Conservation (phyloP, 2,113 vertebrate species). For the Apus apus region DNA sequence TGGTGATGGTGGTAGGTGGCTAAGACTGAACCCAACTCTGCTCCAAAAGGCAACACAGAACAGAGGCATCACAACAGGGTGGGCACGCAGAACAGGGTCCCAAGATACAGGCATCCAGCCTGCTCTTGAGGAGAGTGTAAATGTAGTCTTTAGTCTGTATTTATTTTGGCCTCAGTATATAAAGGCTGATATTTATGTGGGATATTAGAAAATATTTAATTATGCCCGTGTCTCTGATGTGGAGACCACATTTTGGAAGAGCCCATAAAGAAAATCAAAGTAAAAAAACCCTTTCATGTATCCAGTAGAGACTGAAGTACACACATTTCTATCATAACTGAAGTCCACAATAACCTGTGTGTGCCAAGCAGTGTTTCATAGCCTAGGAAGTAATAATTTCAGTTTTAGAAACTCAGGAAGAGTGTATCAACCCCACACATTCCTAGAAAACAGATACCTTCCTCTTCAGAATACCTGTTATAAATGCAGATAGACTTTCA, state of each 20-base stretch:
- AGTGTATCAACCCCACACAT: neutral
- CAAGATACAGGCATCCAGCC: neutral
- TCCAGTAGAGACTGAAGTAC: conserved; percentile 48
- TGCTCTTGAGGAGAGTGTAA: neutral
- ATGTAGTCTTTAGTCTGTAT: neutral
- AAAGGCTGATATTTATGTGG: conserved; percentile 59
- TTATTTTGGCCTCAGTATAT: conserved; percentile 24
- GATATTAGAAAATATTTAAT: conserved; percentile 68
- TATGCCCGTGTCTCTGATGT: conserved; percentile 54
- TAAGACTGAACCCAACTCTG: neutral
- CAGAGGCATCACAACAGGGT: neutral
- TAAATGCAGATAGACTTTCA: neutral
- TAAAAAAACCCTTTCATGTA: conserved; percentile 25
- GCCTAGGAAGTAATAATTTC: conserved; percentile 43
- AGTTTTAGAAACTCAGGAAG: conserved; percentile 14
- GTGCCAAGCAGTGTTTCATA: neutral
- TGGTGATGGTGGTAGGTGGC: neutral
- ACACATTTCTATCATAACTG: conserved; percentile 58
- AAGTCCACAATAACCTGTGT: conserved; percentile 52
- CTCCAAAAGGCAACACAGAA: neutral
- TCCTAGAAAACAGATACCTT: conserved; percentile 28
- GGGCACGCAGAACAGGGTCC: neutral
- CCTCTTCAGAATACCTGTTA: neutral
- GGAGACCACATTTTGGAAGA: conserved; percentile 35
- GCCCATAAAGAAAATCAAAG: conserved; percentile 12